Conservation (phyloP, 2,113 vertebrate species). For the Procapra przewalskii region DNA sequence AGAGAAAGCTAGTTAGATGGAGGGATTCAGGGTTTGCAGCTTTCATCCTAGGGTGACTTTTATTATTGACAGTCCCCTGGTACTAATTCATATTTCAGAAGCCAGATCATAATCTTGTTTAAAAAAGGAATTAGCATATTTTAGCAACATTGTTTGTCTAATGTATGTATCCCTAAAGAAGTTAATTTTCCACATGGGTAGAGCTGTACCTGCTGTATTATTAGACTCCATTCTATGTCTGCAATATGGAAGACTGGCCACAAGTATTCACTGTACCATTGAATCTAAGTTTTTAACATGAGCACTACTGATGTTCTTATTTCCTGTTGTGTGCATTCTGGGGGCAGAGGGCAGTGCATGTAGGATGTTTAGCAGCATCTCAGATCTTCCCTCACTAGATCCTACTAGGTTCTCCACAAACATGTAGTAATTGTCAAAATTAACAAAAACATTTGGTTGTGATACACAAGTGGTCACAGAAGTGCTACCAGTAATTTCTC, state of each 20-base stretch:
- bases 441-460: background rate
- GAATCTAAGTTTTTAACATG: background rate
- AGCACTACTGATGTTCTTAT: background rate
- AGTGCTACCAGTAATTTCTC: background rate
- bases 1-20: background rate
- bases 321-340: background rate
- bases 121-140: background rate
- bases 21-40: background rate
- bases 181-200: background rate
- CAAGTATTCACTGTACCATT: background rate
- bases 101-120: background rate
- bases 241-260: background rate
- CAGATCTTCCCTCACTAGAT: background rate
- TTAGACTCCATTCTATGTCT: background rate
- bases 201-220: background rate
- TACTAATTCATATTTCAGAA: background rate
- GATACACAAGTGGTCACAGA: background rate
- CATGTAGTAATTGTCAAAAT: background rate
- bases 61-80: background rate
- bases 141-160: background rate
- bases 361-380: background rate
- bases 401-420: background rate
- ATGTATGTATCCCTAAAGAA: background rate
- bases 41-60: background rate
- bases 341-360: background rate